These are phyloP conservation scores for Strigamia transsilvanica DNA, from an alignment of 2,888 invertebrate genomes.

Conservation along the genomic window DNA sequence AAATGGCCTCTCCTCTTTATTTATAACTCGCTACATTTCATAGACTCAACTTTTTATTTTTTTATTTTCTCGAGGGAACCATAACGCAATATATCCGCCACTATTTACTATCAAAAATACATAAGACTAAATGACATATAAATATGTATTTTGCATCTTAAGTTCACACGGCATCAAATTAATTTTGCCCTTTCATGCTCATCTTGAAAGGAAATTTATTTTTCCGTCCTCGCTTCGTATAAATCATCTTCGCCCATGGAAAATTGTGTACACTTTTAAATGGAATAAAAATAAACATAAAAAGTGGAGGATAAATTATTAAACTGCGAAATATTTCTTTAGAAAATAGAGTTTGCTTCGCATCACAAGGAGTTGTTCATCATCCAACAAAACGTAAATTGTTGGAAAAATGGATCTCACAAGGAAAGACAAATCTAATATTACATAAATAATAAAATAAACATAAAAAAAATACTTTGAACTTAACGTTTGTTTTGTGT, in stretches of 20 bases:
- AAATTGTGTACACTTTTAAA: not conserved
- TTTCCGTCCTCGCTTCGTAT: not conserved
- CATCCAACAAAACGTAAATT: conserved; percentile 9
- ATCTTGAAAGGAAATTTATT: conserved; percentile 9
- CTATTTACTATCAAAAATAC: conserved; percentile 29
- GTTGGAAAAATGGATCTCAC: not conserved
- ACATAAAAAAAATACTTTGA: not conserved
- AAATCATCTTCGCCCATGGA: not conserved
- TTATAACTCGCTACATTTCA: conserved; percentile 46
- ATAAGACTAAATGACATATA: conserved; percentile 12
- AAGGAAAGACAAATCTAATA: conserved; percentile 31
- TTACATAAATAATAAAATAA: conserved; percentile 16
- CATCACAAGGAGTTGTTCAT: conserved; percentile 26
- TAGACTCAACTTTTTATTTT: not conserved
- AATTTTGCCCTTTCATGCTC: not conserved
- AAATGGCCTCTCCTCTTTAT: conserved; percentile 35
- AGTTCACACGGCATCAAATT: conserved; percentile 23
- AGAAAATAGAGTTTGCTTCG: conserved; percentile 22
- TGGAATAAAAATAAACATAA: not conserved
- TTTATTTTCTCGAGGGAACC: conserved; percentile 6
- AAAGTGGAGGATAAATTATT: no score
- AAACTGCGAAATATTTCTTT: not conserved
- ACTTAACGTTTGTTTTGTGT: not conserved
- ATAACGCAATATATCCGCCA: conserved; percentile 27
- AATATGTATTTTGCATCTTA: conserved; percentile 47